Evolutionary conservation across 2,113 vertebrate genomes (phyloP), one percentile per base, ranked within the genome.

Genomic region (Poicephalus meyeri): DNA sequence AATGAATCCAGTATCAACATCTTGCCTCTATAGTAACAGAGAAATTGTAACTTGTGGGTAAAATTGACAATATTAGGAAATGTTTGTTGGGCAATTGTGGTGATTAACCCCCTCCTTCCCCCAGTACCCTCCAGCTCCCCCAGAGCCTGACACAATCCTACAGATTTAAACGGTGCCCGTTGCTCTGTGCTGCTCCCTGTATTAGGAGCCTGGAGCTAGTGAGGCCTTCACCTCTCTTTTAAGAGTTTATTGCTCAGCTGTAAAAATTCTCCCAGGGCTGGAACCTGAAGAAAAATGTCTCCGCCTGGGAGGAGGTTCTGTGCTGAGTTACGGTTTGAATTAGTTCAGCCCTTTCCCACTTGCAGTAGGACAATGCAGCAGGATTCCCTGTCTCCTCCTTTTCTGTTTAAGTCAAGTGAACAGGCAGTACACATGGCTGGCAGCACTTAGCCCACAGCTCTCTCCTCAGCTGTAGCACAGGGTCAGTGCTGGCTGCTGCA

Each of bases 1-100:
- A 95, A 90, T 81, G 94, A 91, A 95, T 98, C 97, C 97, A 98
- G 97, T 95, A 97, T 98, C 97, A 98, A 98, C 97, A 98, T 95
- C 91, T 95, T 90, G 95, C 81, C 93, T 89, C 92, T 97, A 97
- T 97, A 97, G 97, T 96, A 98, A 98, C 97, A 93, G 91, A 95
- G 95, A 91, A 96, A 96, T 70, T 93, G 78, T 88, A 97, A 97
- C 78, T 97, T 95, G 76, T 93, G 94, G 89, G 78, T 95, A 94
- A 95, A 97, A 88, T 82, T 86, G 95, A 95, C 93, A 97, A 74
- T 93, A 87, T 96, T 86, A 95, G 93, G 94, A 97, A 97, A 94
- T 78, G 82, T 92, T 80, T 86, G 89, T 78, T 56, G 81, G 80
- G 85, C 44, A 65, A 74, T 44, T 72, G 83, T 65, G 17, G 39